A percentile compares a stretch with the other conserved stretches of the same genome.
Conservation (phyloP, 2,113 vertebrate genomes). For the Atractosteus spatula region DNA sequence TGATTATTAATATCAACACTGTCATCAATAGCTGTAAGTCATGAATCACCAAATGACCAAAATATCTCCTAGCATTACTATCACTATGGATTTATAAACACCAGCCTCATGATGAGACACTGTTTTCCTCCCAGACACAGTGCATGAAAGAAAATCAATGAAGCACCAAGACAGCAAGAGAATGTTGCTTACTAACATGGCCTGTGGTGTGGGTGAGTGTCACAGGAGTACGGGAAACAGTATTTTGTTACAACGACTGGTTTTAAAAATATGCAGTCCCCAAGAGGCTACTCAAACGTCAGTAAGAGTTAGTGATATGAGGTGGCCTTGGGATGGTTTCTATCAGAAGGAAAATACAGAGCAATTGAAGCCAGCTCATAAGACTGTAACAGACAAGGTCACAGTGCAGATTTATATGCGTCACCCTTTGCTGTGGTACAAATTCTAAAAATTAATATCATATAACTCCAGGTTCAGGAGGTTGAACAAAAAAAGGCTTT, state of each 20-base stretch:
- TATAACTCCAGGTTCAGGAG: no score
- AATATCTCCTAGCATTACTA: slow-evolving; percentile 12
- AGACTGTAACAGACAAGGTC: background rate
- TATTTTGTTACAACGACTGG: slow-evolving; percentile 22
- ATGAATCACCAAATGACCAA: slow-evolving; percentile 6
- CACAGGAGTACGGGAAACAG: background rate
- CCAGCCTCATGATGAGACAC: background rate
- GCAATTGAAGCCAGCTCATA: background rate
- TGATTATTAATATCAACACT: no score
- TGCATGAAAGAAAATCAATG: background rate
- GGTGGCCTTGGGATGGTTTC: slow-evolving; percentile 26
- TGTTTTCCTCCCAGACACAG: slow-evolving; percentile 10
- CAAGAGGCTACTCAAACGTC: slow-evolving; percentile 27
- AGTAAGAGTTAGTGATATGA: slow-evolving; percentile 28
- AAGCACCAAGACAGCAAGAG: background rate
- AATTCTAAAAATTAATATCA: background rate
- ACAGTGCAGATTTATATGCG: background rate
- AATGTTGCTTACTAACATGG: slow-evolving; percentile 3
- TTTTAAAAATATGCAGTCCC: slow-evolving; percentile 21
- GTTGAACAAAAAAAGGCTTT: no score
- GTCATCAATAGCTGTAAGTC: background rate
- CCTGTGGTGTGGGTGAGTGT: slow-evolving; percentile 4
- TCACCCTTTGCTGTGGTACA: background rate
- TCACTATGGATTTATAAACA: background rate
- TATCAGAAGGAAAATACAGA: slow-evolving; percentile 16